Conservation (phyloP, 2,797 vertebrate species). For the Acrossocheilus wenchowensis region DNA sequence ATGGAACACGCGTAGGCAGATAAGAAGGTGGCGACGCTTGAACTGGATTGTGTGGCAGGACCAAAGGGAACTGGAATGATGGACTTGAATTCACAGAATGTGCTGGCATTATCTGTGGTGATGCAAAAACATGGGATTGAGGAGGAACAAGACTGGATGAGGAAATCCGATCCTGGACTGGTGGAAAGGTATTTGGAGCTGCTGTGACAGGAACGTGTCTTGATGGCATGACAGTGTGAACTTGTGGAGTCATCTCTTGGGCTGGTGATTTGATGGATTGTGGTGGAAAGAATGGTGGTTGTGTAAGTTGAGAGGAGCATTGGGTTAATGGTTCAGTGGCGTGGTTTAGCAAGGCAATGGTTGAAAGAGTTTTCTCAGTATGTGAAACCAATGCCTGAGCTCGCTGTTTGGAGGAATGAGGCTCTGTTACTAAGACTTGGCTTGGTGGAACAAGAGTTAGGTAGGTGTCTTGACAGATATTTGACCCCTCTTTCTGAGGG, state of each 20-base stretch:
- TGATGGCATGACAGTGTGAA: constrained; percentile 9
- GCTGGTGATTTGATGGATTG: neutral
- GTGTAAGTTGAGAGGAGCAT: constrained; percentile 22
- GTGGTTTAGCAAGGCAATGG: neutral
- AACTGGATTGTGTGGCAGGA: constrained; percentile 30
- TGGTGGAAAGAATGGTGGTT: constrained; percentile 16
- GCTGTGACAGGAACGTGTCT: constrained; percentile 9
- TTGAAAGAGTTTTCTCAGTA: constrained; percentile 31
- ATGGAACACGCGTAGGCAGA: constrained; percentile 35
- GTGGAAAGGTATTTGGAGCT: constrained; percentile 15
- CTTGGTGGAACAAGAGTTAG: constrained; percentile 5
- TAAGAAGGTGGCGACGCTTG: constrained; percentile 32
- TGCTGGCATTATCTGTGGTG: constrained; percentile 10
- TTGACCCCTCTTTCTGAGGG: constrained; percentile 24
- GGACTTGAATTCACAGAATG: constrained; percentile 33
- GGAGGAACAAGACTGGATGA: constrained; percentile 14
- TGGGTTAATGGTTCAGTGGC: constrained; percentile 4
- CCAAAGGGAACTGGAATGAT: constrained; percentile 38
- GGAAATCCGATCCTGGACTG: constrained; percentile 25
- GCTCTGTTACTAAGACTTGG: constrained; percentile 16
- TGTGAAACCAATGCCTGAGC: constrained; percentile 6
- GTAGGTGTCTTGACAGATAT: constrained; percentile 21
- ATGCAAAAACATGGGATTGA: neutral
- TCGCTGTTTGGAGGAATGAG: constrained; percentile 24
- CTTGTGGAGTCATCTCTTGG: constrained; percentile 26